Percentiles rank a stretch among this genome's conserved stretches.
phyloP scores from a whole-genome alignment of 2,888 invertebrate species.

The Pandemis heparana region DNA sequence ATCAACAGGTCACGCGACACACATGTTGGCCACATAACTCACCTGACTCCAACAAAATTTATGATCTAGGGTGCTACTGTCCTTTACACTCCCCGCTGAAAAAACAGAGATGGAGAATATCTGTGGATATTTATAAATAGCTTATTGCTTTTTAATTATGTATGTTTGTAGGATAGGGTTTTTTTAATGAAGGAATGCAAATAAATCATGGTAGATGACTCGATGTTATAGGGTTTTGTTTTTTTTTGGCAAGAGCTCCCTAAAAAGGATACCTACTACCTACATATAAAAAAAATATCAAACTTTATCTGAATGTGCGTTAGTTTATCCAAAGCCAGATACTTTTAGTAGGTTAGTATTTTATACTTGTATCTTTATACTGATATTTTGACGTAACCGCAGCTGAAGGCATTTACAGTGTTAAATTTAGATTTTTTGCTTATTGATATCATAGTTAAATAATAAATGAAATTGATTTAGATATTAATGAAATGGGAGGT shows the following conservation, averaged over 20 bases:
- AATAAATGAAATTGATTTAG: too few species aligned
- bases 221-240: constrained; percentile 46
- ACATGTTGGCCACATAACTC: constrained; percentile 73
- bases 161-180: constrained; percentile 55
- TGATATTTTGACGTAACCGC: too few species aligned
- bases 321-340: too few species aligned
- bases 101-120: constrained; percentile 54
- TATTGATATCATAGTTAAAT: too few species aligned
- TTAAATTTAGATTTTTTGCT: too few species aligned
- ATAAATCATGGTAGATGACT: constrained; percentile 47
- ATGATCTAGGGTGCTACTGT: constrained; percentile 71
- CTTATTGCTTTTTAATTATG: constrained; percentile 81
- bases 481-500: too few species aligned
- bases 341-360: too few species aligned
- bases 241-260: constrained; percentile 28
- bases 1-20: constrained; percentile 76
- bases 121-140: constrained; percentile 73
- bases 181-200: constrained; percentile 54
- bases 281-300: not conserved
- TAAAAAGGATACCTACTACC: constrained; percentile 8
- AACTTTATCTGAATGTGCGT: too few species aligned
- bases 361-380: too few species aligned
- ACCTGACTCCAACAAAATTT: constrained; percentile 74
- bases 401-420: too few species aligned
- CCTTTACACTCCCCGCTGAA: constrained; percentile 52